Conservation (phyloP, 92 coral and sea anemone genomes). For the Porites evermanni region DNA sequence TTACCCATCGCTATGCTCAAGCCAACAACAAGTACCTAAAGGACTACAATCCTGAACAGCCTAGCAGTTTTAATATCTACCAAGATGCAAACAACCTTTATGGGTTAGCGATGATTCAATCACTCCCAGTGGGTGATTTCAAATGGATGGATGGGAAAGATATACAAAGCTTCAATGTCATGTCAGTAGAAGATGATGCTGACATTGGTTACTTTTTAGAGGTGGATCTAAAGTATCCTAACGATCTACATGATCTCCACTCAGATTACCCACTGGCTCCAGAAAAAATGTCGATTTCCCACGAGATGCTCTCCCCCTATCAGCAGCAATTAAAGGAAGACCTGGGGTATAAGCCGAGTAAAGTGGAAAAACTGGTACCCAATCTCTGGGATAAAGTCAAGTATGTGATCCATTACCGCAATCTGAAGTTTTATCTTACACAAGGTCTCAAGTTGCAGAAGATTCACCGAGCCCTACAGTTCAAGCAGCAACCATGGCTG, state of each 20-base stretch:
- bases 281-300: background rate
- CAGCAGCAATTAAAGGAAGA: background rate
- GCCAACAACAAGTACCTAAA: background rate
- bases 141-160: background rate
- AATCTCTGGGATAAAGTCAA: background rate
- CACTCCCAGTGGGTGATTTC: background rate
- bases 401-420: background rate
- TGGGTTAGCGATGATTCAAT: background rate
- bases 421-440: background rate
- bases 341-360: background rate
- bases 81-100: background rate
- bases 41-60: background rate
- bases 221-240: fast-evolving
- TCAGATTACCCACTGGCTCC: no score
- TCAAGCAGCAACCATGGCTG: background rate
- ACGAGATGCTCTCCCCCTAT: background rate
- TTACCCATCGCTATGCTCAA: background rate
- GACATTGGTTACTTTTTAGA: background rate
- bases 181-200: background rate
- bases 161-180: background rate
- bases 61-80: background rate
- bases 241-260: no score
- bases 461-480: background rate
- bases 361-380: background rate
- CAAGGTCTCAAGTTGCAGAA: background rate